Evolutionary conservation across 2,797 vertebrate genomes (phyloP).

Genomic region (Acanthurus lineatus): DNA sequence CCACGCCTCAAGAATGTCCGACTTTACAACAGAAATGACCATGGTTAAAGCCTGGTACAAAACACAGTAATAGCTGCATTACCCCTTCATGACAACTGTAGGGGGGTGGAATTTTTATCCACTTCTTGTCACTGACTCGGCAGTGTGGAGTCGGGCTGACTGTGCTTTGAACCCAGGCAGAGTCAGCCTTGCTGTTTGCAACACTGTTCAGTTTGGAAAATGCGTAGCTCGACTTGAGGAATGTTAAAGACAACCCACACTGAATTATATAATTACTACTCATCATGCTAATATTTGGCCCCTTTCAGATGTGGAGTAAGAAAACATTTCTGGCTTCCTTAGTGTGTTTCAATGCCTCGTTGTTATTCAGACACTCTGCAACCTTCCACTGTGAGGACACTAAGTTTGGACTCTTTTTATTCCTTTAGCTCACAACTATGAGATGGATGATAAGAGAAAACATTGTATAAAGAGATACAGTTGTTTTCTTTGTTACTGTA

Average conservation of each 20-base stretch:
- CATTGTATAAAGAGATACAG: too few relatives aligned
- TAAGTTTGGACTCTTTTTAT: neutral
- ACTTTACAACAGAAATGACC: too few relatives aligned
- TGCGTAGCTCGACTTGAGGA: neutral
- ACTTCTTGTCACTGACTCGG: too few relatives aligned
- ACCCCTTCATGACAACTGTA: too few relatives aligned
- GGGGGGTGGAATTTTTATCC: too few relatives aligned
- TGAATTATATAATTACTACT: neutral
- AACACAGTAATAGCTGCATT: too few relatives aligned
- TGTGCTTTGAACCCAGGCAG: neutral
- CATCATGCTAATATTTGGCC: neutral
- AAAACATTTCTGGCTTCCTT: neutral
- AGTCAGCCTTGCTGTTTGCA: neutral
- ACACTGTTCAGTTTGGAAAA: neutral
- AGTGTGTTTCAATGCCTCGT: neutral
- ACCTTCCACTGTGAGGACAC: neutral
- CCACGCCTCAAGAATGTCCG: too few relatives aligned
- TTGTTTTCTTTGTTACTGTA: neutral
- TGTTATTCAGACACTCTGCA: neutral
- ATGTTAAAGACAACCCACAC: neutral
- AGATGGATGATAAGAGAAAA: too few relatives aligned
- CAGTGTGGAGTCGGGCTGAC: too few relatives aligned
- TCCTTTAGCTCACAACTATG: neutral
- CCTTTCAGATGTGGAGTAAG: neutral
- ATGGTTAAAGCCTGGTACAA: too few relatives aligned